A percentile compares a stretch with the other conserved stretches of the same genome.
Conservation (phyloP, 2,888 invertebrate genomes). For the Lycaena phlaeas region DNA sequence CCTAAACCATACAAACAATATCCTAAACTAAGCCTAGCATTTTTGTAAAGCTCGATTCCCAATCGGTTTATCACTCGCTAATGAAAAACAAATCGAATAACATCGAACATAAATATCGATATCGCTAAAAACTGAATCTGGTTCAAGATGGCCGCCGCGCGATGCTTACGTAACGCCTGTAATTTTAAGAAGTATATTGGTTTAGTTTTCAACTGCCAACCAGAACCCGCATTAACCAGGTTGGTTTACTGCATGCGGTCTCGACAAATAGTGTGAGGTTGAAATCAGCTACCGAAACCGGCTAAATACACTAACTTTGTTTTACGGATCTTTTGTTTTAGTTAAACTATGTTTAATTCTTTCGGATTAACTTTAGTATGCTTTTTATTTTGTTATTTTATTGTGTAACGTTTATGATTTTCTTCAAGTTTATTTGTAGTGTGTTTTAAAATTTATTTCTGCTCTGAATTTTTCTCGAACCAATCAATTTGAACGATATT, state of each 20-base stretch:
- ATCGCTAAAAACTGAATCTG: conserved; percentile 14
- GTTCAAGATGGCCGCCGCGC: conserved; percentile 27
- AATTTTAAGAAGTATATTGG: conserved; percentile 62
- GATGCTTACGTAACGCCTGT: conserved; percentile 47
- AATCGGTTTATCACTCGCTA: neutral
- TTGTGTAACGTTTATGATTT: neutral
- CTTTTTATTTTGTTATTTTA: too few relatives aligned
- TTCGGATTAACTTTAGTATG: too few relatives aligned
- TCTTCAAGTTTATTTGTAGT: neutral
- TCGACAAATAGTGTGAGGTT: conserved; percentile 21
- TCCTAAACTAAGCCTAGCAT: too few relatives aligned
- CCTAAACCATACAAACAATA: too few relatives aligned
- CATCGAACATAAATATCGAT: too few relatives aligned
- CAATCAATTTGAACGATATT: too few relatives aligned
- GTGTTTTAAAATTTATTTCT: neutral
- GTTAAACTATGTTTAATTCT: too few relatives aligned
- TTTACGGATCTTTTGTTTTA: neutral
- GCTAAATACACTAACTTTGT: conserved; percentile 2
- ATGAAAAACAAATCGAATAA: too few relatives aligned
- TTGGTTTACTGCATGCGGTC: conserved; percentile 36
- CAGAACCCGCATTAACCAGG: conserved; percentile 39
- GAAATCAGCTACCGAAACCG: neutral
- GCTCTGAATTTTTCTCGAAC: too few relatives aligned
- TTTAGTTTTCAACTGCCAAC: conserved; percentile 60
- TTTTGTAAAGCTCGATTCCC: too few relatives aligned